Percentiles rank a stretch among this genome's conserved stretches.
phyloP scores from a whole-genome alignment of 92 coral and sea anemone genomes.

The Umimayanthus kanabou region DNA sequence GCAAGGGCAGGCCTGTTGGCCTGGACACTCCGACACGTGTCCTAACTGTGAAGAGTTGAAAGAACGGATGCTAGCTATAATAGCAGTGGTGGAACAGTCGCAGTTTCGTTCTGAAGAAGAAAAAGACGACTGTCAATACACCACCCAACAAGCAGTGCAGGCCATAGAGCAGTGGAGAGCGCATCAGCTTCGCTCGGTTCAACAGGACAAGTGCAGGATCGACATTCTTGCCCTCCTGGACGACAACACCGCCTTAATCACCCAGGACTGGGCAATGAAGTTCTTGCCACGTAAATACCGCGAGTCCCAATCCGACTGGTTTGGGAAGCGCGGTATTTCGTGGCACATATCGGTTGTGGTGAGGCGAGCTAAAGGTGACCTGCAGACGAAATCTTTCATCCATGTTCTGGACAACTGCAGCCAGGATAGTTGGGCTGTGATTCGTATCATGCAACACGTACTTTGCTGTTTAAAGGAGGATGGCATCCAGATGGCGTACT shows the following conservation, averaged over 20 bases:
- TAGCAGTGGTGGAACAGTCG: neutral
- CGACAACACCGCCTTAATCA: neutral
- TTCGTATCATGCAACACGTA: neutral
- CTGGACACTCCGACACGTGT: neutral
- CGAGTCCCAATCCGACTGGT: conserved; percentile 5
- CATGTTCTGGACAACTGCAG: neutral
- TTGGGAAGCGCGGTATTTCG: neutral
- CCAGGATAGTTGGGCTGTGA: neutral
- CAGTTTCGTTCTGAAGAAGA: conserved; percentile 3
- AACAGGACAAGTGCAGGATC: neutral
- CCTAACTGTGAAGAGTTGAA: neutral
- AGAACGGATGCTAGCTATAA: neutral
- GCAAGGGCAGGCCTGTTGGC: neutral
- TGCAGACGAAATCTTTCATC: neutral
- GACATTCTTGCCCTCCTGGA: neutral
- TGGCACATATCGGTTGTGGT: conserved; percentile 6
- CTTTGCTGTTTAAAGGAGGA: neutral
- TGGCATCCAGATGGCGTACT: neutral
- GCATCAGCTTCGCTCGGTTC: neutral
- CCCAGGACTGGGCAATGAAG: conserved; percentile 15
- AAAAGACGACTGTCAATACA: neutral
- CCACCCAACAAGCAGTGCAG: neutral
- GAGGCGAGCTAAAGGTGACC: neutral
- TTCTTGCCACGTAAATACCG: neutral
- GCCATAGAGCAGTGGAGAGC: neutral